A percentile compares a stretch with the other conserved stretches of the same genome.
These are phyloP conservation scores for Parthenolecanium corni DNA, from an alignment of 2,888 invertebrate species.

Conservation along the genomic window DNA sequence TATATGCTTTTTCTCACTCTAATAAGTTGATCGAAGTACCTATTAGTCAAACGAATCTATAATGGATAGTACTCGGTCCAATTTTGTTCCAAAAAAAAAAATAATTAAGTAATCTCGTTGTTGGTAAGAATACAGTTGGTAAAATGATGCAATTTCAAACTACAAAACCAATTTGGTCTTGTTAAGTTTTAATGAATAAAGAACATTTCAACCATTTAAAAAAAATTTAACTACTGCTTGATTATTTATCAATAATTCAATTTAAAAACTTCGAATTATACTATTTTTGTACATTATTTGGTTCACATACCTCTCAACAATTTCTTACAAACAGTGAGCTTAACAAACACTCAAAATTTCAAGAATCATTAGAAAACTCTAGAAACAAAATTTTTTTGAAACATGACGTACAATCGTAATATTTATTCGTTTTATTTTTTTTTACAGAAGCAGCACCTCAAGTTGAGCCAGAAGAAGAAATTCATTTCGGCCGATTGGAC, in stretches of 20 bases:
- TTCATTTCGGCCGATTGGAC: conserved; percentile 51
- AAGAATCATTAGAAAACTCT: not conserved
- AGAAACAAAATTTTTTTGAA: not conserved
- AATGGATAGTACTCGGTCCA: not conserved
- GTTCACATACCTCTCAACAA: not conserved
- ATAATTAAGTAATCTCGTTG: too few relatives aligned
- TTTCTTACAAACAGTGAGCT: not conserved
- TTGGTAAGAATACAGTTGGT: too few relatives aligned
- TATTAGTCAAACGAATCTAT: not conserved
- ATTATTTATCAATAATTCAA: not conserved
- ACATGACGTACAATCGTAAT: not conserved
- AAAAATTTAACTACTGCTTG: too few relatives aligned
- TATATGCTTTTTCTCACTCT: too few relatives aligned
- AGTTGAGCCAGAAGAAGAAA: conserved; percentile 1
- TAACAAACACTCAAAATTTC: not conserved
- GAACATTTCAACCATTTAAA: too few relatives aligned
- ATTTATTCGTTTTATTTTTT: not conserved
- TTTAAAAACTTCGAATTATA: too few relatives aligned
- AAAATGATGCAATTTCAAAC: too few relatives aligned
- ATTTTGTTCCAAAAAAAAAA: too few relatives aligned
- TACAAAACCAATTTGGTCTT: too few relatives aligned
- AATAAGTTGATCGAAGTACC: not conserved
- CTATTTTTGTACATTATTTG: too few relatives aligned
- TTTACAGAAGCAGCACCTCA: not conserved
- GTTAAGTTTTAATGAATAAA: too few relatives aligned